Evolutionary conservation across 2,888 invertebrate genomes (phyloP), one percentile per base, ranked within the genome.

Genomic region (Polydrusus pterygomalis): DNA sequence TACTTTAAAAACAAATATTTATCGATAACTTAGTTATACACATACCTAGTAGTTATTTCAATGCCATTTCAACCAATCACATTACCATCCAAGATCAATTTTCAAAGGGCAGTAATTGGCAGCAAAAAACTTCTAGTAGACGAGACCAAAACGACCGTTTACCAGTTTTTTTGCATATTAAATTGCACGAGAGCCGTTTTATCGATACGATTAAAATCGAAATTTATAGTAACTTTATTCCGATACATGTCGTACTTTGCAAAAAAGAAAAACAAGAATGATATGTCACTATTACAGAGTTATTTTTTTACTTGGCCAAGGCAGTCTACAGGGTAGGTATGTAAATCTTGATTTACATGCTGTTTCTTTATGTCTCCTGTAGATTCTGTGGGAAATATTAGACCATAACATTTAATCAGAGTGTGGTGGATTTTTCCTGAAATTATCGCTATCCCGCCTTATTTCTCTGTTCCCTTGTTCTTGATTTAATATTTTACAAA

Each of bases 161-260:
- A 56, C 34, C 34, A 54, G 56, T 56, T 34, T 34, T n/a, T 56
- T 56, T 56, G 34, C 34, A 34, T 2, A 9, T n/a, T 34, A 34
- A 34, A 25, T 56, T 56, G 56, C 34, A 30, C 5, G 5, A 13
- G n/a, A 25, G 10, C 51, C 11, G 20, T 51, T 51, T 51, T 51
- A 51, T 25, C 2, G 25, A n/a, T 11, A 34, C 30, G 15, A 56
- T 56, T 56, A 56, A 56, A 54, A 34, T 34, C 34, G 15, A 56
- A 34, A 56, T 56, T 56, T 56, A 56, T 56, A 15, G 56, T 56
- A 15, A 56, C 56, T n/a, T 56, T 56, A 30, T 25, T 56, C 25
- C 56, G 56, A 56, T 34, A 34, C 34, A 1, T 34, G n/a, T 13
- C 34, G 0, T 1, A 43, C 3, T 7, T 43, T 54, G 25, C 54